Percentiles rank a stretch among this genome's conserved stretches.
These are phyloP conservation scores for Psammodynastes pulverulentus DNA, from an alignment of 2,113 vertebrate genomes.

Conservation along the genomic window DNA sequence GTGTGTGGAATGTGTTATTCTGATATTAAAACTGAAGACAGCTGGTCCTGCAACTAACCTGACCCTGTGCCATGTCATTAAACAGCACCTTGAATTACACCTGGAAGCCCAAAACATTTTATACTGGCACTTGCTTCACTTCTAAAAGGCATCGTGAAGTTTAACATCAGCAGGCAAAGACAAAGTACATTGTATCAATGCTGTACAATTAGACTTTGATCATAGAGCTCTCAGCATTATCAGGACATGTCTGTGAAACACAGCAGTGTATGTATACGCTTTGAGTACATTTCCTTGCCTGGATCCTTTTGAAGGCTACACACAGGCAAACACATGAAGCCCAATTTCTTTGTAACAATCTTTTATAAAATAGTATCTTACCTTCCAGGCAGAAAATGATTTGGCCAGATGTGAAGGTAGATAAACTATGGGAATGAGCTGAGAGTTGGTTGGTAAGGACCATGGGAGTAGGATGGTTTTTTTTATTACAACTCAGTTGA, in stretches of 20 bases:
- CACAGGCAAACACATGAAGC: not conserved
- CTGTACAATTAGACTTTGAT: not conserved
- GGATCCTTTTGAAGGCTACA: not conserved
- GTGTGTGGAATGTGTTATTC: not conserved
- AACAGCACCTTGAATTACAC: not conserved
- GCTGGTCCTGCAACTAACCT: not conserved
- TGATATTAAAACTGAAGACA: not conserved
- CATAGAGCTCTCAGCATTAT: not conserved
- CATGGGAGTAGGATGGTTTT: not conserved
- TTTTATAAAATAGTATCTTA: not conserved
- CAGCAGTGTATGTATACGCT: not conserved
- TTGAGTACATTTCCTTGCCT: not conserved
- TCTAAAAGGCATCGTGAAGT: not conserved
- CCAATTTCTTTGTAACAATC: not conserved
- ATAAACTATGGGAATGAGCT: not conserved
- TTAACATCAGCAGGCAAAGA: not conserved
- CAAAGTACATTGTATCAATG: not conserved
- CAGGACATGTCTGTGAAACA: not conserved
- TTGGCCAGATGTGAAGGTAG: not conserved
- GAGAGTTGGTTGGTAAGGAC: not conserved
- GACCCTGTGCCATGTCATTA: not conserved
- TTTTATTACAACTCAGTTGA: not conserved
- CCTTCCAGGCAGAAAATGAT: not conserved
- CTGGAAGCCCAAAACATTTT: not conserved
- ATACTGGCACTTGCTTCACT: not conserved